These are phyloP conservation scores for Propithecus coquereli DNA, from an alignment of 2,113 vertebrate genomes.

Conservation along the genomic window DNA sequence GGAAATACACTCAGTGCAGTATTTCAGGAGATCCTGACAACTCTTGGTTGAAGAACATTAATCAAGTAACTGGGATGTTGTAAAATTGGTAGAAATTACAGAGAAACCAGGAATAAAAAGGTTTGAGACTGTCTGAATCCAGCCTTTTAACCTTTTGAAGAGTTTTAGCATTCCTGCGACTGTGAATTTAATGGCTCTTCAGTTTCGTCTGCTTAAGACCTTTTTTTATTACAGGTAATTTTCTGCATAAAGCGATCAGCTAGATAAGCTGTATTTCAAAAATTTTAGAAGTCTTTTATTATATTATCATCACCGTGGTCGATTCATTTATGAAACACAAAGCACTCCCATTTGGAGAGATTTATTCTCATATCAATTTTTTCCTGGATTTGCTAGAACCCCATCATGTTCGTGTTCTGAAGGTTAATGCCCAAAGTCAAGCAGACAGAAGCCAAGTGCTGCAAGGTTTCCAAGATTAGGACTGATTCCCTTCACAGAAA, in stretches of 20 bases:
- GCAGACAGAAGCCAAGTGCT: slow-evolving; percentile 87
- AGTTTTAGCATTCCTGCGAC: slow-evolving; percentile 15
- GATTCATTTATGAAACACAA: slow-evolving; percentile 80
- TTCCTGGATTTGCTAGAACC: slow-evolving; percentile 80
- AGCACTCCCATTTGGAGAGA: slow-evolving; percentile 78
- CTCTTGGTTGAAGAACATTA: slow-evolving; percentile 44
- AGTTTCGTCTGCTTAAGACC: slow-evolving; percentile 67
- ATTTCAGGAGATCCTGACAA: slow-evolving; percentile 47
- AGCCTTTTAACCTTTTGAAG: slow-evolving; percentile 64
- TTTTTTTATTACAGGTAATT: slow-evolving; percentile 75
- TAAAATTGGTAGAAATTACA: slow-evolving; percentile 55
- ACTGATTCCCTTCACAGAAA: slow-evolving; percentile 87
- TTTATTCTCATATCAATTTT: slow-evolving; percentile 81
- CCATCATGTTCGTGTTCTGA: slow-evolving; percentile 84
- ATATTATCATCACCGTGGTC: slow-evolving; percentile 73
- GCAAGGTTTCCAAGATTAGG: slow-evolving; percentile 88
- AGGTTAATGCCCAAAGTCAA: slow-evolving; percentile 90
- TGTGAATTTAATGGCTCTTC: slow-evolving; percentile 50
- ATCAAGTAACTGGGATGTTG: slow-evolving; percentile 51
- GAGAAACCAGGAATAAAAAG: slow-evolving; percentile 47
- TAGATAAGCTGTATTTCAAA: slow-evolving; percentile 76
- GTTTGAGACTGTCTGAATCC: neutral
- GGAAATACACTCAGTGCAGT: neutral
- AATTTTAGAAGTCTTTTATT: slow-evolving; percentile 78
- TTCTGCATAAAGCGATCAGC: slow-evolving; percentile 70